These are phyloP conservation scores for Acanthosepion pharaonis DNA, from an alignment of 2,888 invertebrate genomes.

Conservation along the genomic window DNA sequence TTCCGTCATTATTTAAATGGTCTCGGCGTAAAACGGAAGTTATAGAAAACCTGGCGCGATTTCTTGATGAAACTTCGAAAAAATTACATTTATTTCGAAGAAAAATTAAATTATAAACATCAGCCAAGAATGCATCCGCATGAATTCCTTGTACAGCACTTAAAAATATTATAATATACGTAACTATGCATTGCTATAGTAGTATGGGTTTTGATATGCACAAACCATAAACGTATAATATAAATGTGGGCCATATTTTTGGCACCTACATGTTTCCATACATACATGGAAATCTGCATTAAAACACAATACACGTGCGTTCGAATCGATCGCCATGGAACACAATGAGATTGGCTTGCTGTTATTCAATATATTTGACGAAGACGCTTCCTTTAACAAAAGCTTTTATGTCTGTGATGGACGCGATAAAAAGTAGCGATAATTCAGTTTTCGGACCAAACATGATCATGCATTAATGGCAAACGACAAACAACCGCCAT, in stretches of 20 bases:
- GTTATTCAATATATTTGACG: background rate
- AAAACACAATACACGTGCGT: background rate
- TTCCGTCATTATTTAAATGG: too few species aligned
- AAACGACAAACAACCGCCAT: background rate
- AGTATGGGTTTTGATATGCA: background rate
- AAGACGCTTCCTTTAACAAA: background rate
- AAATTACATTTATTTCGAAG: too few species aligned
- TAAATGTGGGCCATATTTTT: background rate
- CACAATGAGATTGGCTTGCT: background rate
- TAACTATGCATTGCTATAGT: background rate
- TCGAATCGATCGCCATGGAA: background rate
- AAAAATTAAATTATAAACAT: too few species aligned
- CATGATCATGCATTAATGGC: background rate
- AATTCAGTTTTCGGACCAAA: background rate
- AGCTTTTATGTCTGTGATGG: slow-evolving; percentile 1
- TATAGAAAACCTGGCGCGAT: too few species aligned
- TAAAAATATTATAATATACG: too few species aligned
- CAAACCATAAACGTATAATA: background rate
- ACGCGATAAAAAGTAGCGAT: slow-evolving; percentile 7
- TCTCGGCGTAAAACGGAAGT: too few species aligned
- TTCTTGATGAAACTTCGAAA: too few species aligned
- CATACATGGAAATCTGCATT: background rate
- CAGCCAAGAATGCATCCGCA: too few species aligned
- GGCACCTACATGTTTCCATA: background rate
- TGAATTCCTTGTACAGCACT: too few species aligned